phyloP scores from a whole-genome alignment of 2,888 invertebrate genomes.

The Amphipoea oculea region DNA sequence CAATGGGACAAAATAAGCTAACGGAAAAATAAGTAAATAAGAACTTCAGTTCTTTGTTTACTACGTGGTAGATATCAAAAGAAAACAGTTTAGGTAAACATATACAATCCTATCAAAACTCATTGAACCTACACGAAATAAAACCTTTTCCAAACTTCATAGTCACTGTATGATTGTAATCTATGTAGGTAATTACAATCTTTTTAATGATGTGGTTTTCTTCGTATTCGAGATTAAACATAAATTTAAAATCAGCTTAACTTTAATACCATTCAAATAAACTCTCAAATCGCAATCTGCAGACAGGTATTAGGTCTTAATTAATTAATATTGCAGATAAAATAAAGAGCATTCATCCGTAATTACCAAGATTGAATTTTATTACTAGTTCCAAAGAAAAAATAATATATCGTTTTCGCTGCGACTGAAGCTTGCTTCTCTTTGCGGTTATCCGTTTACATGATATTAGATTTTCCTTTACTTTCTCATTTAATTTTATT shows the following conservation, averaged over 20 bases:
- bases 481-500: slow-evolving; percentile 36
- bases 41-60: not conserved
- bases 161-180: not conserved
- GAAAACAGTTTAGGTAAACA: not conserved
- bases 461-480: slow-evolving; percentile 39
- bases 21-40: too few species aligned
- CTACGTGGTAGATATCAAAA: not conserved
- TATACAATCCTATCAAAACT: not conserved
- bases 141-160: not conserved
- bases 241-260: slow-evolving; percentile 12
- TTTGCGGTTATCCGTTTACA: slow-evolving; percentile 39
- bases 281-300: not conserved
- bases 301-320: slow-evolving; percentile 6
- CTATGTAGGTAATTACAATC: not conserved
- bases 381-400: slow-evolving; percentile 27
- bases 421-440: slow-evolving; percentile 21
- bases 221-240: not conserved
- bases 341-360: slow-evolving; percentile 3
- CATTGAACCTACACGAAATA: not conserved
- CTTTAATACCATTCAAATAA: slow-evolving; percentile 21
- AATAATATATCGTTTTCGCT: slow-evolving; percentile 23
- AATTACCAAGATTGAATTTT: slow-evolving; percentile 35
- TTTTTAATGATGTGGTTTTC: not conserved
- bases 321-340: slow-evolving; percentile 35
- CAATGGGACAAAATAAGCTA: too few species aligned